Base-by-base conservation (phyloP, 2,113 vertebrate genomes). In the Euleptes europaea region DNA sequence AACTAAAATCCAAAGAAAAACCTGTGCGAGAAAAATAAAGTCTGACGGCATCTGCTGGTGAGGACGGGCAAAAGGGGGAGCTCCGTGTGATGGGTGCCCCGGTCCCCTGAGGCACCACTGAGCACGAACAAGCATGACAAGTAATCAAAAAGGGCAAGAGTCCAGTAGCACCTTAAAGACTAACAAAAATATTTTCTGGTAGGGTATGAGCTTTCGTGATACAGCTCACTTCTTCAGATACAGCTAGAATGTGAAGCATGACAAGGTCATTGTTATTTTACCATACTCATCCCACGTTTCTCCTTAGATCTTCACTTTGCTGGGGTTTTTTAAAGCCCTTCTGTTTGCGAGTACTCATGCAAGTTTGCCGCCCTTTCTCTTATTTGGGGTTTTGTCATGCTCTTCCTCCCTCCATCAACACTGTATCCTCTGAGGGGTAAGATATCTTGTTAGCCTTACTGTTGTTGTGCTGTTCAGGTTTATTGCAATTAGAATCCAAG, bases 261-360 rank as follows among this genome's bases (percentile, higher is more conserved):
- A 26, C 11, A 42, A 23, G 3, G 28, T 28, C 17, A 21, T 11
- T 81, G 47, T 74, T 33, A 11, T 47, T 9, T 11, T 28, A 54
- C 13, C 78, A 28, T 87, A 28, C 82, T 51, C 88, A 33, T 87
- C 76, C 84, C 67, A 57, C 17, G 31, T 71, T 82, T 35, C 54
- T 8, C 4, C 31, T 74, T 35, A 65, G 3, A 15, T 75, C 44
- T 71, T 47, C 11, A 4, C 33, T 81, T 28, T 26, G 35, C 78
- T 82, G 79, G 23, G 5, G 28, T 44, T 57, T 57, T 75, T 31
- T 26, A 11, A 9, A 40, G 91, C 84, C 85, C n/a, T 33, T 49
- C 66, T 82, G 80, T 93, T 89, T 91, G 84, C 89, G 90, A 92
- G 82, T 47, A 82, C 69, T 63, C 51, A 81, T 91, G 90, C 92